These are phyloP conservation scores for Periplaneta americana DNA, from an alignment of 1,140 invertebrate species.

Conservation along the genomic window DNA sequence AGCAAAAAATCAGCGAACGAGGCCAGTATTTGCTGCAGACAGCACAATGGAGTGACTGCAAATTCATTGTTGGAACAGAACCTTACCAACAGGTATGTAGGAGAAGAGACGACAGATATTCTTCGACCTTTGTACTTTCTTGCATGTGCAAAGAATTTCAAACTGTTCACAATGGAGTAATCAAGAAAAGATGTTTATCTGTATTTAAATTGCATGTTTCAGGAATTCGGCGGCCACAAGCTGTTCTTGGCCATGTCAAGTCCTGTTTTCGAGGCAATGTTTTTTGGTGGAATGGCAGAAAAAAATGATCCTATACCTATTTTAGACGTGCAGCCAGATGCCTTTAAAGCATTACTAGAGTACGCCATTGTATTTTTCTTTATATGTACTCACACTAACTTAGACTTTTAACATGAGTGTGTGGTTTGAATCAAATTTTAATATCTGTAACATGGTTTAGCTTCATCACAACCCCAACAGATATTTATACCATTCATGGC, in stretches of 20 bases:
- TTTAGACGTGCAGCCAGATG: conserved; percentile 76
- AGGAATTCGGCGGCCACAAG: conserved; percentile 69
- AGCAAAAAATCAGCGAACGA: conserved; percentile 59
- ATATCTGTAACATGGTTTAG: no score
- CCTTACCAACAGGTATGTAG: conserved; percentile 49
- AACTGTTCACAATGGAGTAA: no score
- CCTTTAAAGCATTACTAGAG: conserved; percentile 70
- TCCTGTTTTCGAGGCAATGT: conserved; percentile 77
- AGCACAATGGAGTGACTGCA: conserved; percentile 74
- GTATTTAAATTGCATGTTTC: no score
- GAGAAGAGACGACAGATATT: background rate
- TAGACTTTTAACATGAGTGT: conserved; percentile 28
- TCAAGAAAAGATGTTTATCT: no score
- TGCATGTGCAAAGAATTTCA: no score
- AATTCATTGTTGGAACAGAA: conserved; percentile 74
- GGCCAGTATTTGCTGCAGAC: conserved; percentile 64
- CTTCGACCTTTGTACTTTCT: no score
- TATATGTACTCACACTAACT: conserved; percentile 1
- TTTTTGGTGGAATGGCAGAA: conserved; percentile 66
- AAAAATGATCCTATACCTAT: conserved; percentile 69
- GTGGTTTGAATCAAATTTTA: background rate
- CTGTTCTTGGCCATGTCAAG: conserved; percentile 77
- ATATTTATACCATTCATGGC: no score
- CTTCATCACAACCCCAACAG: no score
- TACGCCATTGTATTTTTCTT: conserved; percentile 36